Percentiles rank a stretch among this genome's conserved stretches.
Conservation (phyloP, 92 coral and sea anemone genomes). For the Ricordea florida region DNA sequence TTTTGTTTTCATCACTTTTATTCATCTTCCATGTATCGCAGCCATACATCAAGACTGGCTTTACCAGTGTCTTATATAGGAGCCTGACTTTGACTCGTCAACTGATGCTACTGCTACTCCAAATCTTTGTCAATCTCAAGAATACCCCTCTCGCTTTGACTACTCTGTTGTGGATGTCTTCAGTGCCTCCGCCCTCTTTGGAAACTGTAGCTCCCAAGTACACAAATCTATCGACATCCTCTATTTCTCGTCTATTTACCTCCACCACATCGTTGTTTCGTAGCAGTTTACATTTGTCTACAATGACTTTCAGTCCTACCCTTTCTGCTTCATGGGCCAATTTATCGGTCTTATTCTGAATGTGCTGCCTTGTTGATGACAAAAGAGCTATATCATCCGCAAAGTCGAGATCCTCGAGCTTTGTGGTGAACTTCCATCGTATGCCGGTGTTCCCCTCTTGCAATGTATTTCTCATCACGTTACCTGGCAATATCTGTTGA, state of each 20-base stretch:
- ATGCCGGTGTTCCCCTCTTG: not conserved
- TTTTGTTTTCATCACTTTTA: not conserved
- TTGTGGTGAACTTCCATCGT: not conserved
- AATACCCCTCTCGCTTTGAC: constrained; percentile 18
- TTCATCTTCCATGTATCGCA: constrained; percentile 17
- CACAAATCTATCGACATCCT: constrained; percentile 6
- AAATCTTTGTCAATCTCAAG: constrained; percentile 9
- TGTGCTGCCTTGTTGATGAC: too few relatives aligned
- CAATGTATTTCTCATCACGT: not conserved
- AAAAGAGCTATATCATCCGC: not conserved
- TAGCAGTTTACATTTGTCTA: constrained; percentile 12
- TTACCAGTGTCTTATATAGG: too few relatives aligned
- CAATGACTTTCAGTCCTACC: constrained; percentile 14
- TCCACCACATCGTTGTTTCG: not conserved
- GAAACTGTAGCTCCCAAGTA: constrained; percentile 26
- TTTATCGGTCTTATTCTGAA: not conserved
- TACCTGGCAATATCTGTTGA: too few relatives aligned
- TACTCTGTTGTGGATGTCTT: constrained; percentile 25
- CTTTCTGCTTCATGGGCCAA: constrained; percentile 4
- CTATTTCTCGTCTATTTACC: not conserved
- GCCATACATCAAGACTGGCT: too few relatives aligned
- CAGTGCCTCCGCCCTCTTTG: constrained; percentile 21
- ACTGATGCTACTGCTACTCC: not conserved
- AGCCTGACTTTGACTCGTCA: constrained; percentile 8
- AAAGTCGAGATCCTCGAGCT: constrained; percentile 4